Evolutionary conservation across 2,797 vertebrate genomes (phyloP).

Genomic region (Neosilurus mollespiculum): DNA sequence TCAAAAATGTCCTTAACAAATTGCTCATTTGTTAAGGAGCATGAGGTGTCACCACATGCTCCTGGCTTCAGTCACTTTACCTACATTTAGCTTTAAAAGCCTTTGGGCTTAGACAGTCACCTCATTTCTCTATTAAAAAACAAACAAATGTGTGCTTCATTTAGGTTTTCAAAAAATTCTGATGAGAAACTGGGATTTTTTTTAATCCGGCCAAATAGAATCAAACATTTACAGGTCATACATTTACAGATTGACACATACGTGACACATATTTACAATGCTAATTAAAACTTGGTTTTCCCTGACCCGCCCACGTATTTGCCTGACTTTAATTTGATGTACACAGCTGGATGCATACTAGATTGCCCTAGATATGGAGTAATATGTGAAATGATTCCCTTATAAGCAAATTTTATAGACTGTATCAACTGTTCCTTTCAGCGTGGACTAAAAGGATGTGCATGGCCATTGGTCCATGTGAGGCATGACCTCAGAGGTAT

Average conservation of each 20-base stretch:
- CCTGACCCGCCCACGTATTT: background rate
- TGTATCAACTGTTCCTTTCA: conserved; percentile 24
- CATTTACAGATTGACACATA: background rate
- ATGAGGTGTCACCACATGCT: too few relatives aligned
- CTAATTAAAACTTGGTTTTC: background rate
- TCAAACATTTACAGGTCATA: background rate
- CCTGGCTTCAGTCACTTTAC: too few relatives aligned
- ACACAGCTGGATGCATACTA: background rate
- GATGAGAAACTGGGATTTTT: too few relatives aligned
- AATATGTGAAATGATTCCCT: background rate
- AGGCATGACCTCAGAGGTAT: conserved; percentile 21
- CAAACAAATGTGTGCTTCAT: too few relatives aligned
- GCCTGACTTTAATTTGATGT: background rate
- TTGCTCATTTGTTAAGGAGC: too few relatives aligned
- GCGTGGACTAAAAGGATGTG: conserved; percentile 12
- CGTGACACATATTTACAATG: background rate
- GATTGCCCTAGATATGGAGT: background rate
- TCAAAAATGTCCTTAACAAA: too few relatives aligned
- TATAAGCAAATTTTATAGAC: background rate
- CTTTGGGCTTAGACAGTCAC: too few relatives aligned
- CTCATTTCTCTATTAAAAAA: too few relatives aligned
- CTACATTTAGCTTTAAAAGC: too few relatives aligned
- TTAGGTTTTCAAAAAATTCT: too few relatives aligned
- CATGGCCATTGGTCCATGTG: conserved; percentile 8
- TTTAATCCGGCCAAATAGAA: too few relatives aligned